Percentiles rank a stretch among this genome's conserved stretches.
phyloP scores from a whole-genome alignment of 2,888 invertebrate genomes.

The Leptopterna dolabrata region DNA sequence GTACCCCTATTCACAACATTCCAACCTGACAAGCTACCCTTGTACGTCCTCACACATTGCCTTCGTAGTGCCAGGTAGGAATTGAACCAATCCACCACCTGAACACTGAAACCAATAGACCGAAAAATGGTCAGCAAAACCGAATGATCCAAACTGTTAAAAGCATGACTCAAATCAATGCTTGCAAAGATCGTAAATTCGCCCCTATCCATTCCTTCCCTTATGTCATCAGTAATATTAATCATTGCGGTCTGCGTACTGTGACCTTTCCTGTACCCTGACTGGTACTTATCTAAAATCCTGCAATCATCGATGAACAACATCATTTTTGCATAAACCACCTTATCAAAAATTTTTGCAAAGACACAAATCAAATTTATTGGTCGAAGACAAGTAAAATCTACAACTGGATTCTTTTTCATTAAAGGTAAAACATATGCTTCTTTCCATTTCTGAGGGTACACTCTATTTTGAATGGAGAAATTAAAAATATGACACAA shows the following conservation, averaged over 20 bases:
- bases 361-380: neutral
- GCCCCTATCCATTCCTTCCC: neutral
- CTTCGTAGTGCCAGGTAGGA: neutral
- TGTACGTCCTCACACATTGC: neutral
- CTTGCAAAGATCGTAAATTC: neutral
- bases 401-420: neutral
- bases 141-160: neutral
- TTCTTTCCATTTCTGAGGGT: neutral
- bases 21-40: neutral
- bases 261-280: neutral
- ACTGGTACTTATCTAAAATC: neutral
- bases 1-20: neutral
- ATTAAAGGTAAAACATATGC: neutral
- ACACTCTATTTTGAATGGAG: neutral
- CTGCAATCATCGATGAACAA: neutral
- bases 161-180: constrained; percentile 20
- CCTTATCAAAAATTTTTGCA: constrained; percentile 9
- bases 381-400: neutral
- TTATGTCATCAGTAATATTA: neutral
- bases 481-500: neutral
- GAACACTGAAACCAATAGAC: neutral
- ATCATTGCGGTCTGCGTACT: constrained; percentile 10
- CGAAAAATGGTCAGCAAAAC: neutral
- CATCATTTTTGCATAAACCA: neutral
- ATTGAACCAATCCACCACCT: neutral